Evolutionary conservation across 2,888 invertebrate genomes (phyloP).

Genomic region (Lottia scabra): DNA sequence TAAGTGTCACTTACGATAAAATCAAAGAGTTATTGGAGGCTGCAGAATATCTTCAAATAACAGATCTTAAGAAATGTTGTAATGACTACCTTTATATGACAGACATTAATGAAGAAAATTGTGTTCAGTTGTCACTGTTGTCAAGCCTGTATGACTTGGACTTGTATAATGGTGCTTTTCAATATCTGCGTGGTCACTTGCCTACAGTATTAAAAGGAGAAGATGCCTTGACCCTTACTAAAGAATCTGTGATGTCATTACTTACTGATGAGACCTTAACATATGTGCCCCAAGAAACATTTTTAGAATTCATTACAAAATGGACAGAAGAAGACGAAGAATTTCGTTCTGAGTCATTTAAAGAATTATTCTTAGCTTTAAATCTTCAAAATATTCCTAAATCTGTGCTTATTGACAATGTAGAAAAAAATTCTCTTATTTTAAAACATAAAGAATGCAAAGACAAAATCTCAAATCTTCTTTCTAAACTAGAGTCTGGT

Average conservation of each 20-base stretch:
- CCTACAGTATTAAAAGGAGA: conserved; percentile 45
- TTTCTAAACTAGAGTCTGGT: conserved; percentile 27
- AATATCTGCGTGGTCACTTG: conserved; percentile 45
- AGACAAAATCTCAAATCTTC: neutral
- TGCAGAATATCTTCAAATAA: conserved; percentile 54
- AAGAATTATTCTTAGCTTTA: conserved; percentile 44
- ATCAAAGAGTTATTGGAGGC: conserved; percentile 47
- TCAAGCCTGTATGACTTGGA: conserved; percentile 54
- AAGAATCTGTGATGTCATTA: conserved; percentile 45
- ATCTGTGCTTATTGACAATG: conserved; percentile 33
- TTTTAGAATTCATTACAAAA: conserved; percentile 46
- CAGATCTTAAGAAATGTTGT: conserved; percentile 45
- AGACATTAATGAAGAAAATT: conserved; percentile 44
- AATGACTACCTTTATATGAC: conserved; percentile 38
- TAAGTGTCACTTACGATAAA: conserved; percentile 37
- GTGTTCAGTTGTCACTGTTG: conserved; percentile 44
- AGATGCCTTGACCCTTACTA: conserved; percentile 46
- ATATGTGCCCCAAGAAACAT: conserved; percentile 46
- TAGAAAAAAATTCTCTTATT: conserved; percentile 39
- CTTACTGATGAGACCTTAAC: conserved; percentile 43
- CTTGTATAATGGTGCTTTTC: conserved; percentile 41
- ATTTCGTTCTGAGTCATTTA: conserved; percentile 34
- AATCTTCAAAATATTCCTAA: conserved; percentile 39
- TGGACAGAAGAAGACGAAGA: conserved; percentile 47
- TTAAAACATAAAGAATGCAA: conserved; percentile 38